Percentiles rank a stretch among this genome's conserved stretches.
Evolutionary conservation across 2,888 invertebrate species (phyloP).

Genomic region (Esperia sulphurella): DNA sequence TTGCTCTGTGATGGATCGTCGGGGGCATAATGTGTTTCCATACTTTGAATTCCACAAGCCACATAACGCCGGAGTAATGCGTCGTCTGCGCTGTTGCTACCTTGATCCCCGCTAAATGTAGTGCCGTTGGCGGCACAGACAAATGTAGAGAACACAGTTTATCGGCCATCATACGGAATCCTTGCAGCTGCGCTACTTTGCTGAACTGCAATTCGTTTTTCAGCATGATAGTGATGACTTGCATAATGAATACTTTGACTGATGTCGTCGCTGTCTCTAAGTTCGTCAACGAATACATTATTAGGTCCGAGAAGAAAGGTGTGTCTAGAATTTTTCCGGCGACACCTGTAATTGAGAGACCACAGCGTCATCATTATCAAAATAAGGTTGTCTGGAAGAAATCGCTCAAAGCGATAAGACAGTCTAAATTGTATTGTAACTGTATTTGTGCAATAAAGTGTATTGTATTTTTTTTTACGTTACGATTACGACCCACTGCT

Average conservation of each 20-base stretch:
- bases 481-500: too few relatives aligned
- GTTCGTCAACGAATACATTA: conserved; percentile 26
- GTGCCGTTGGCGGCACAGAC: conserved; percentile 13
- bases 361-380: neutral
- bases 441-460: too few relatives aligned
- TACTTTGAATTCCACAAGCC: conserved; percentile 21
- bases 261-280: conserved; percentile 21
- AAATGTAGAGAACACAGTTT: conserved; percentile 12
- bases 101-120: conserved; percentile 25
- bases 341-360: conserved; percentile 24
- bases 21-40: conserved; percentile 25
- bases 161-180: conserved; percentile 10
- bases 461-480: too few relatives aligned
- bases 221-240: conserved; percentile 28
- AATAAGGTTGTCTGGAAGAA: too few relatives aligned
- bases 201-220: conserved; percentile 38
- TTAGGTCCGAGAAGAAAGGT: conserved; percentile 34
- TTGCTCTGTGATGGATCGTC: conserved; percentile 16
- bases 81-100: conserved; percentile 21
- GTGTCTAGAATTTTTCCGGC: conserved; percentile 31
- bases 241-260: conserved; percentile 29
- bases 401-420: too few relatives aligned
- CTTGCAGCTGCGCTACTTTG: conserved; percentile 26
- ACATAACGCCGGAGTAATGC: conserved; percentile 30
- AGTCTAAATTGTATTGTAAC: too few relatives aligned